Evolutionary conservation across 2,888 invertebrate species (phyloP).

Genomic region (Hoplodrina blanda): DNA sequence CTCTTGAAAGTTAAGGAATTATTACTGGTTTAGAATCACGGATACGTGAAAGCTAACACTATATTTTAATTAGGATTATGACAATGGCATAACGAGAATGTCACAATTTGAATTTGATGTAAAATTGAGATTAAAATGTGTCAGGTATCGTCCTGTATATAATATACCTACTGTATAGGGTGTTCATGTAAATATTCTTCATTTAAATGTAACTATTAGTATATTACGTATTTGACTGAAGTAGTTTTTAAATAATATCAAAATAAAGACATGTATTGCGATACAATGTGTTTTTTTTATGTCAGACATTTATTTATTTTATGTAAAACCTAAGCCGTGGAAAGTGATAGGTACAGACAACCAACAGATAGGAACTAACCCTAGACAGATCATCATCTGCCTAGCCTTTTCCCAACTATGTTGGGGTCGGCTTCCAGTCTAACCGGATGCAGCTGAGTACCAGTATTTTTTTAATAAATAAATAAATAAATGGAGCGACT

Average conservation of each 20-base stretch:
- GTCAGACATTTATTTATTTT: background rate
- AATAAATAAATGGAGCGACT: no score
- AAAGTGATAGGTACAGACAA: background rate
- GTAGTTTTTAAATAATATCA: slow-evolving; percentile 54
- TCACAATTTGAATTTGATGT: slow-evolving; percentile 29
- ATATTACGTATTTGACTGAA: slow-evolving; percentile 59
- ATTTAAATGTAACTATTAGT: slow-evolving; percentile 47
- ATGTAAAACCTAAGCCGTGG: background rate
- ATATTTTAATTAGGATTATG: background rate
- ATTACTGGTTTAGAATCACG: background rate
- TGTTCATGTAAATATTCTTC: slow-evolving; percentile 55
- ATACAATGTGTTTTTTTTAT: slow-evolving; percentile 7
- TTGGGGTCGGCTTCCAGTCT: no score
- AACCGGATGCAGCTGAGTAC: no score
- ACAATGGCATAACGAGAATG: slow-evolving; percentile 13
- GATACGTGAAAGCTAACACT: background rate
- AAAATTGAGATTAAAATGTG: slow-evolving; percentile 33
- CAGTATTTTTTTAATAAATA: no score
- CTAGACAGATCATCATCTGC: no score
- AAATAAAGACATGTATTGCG: slow-evolving; percentile 61
- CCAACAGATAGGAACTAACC: no score
- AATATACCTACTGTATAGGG: slow-evolving; percentile 36
- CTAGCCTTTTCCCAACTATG: no score
- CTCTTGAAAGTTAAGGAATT: background rate
- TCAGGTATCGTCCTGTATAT: slow-evolving; percentile 40